These are phyloP conservation scores for Chrysotoxum bicinctum DNA, from an alignment of 2,888 invertebrate species.

Conservation along the genomic window DNA sequence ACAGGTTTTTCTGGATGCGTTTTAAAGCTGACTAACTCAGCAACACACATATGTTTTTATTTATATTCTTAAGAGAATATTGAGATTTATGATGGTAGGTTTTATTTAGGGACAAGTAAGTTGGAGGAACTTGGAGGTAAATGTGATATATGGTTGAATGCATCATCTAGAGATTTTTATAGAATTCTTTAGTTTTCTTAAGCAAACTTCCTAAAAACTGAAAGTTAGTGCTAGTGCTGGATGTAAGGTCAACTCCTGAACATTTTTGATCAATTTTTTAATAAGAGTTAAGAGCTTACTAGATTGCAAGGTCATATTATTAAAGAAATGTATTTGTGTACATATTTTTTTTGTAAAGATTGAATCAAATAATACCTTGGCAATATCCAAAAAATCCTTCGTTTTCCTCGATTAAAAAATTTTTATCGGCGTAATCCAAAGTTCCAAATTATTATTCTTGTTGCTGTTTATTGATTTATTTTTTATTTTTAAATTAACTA, in stretches of 20 bases:
- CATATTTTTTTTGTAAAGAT: not conserved
- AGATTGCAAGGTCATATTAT: too few relatives aligned
- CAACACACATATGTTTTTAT: slow-evolving; percentile 48
- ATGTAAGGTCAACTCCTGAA: too few relatives aligned
- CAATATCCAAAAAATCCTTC: not conserved
- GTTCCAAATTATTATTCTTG: not conserved
- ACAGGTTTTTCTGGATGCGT: slow-evolving; percentile 37
- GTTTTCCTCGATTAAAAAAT: not conserved
- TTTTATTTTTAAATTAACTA: not conserved
- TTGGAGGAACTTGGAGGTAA: not conserved
- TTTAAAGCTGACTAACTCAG: slow-evolving; percentile 28
- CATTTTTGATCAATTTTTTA: too few relatives aligned
- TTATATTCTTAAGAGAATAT: slow-evolving; percentile 12
- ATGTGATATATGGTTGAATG: not conserved
- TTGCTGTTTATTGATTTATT: not conserved
- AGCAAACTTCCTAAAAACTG: too few relatives aligned
- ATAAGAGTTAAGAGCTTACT: too few relatives aligned
- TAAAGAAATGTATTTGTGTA: too few relatives aligned
- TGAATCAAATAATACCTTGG: slow-evolving; percentile 16
- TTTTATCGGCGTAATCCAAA: slow-evolving; percentile 32
- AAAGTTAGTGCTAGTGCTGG: too few relatives aligned
- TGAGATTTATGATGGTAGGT: not conserved
- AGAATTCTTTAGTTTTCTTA: too few relatives aligned
- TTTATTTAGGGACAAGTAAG: not conserved
- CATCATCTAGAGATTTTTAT: too few relatives aligned